A percentile compares a stretch with the other conserved stretches of the same genome.
Conservation (phyloP, 2,888 invertebrate genomes). For the Apamea sordens region DNA sequence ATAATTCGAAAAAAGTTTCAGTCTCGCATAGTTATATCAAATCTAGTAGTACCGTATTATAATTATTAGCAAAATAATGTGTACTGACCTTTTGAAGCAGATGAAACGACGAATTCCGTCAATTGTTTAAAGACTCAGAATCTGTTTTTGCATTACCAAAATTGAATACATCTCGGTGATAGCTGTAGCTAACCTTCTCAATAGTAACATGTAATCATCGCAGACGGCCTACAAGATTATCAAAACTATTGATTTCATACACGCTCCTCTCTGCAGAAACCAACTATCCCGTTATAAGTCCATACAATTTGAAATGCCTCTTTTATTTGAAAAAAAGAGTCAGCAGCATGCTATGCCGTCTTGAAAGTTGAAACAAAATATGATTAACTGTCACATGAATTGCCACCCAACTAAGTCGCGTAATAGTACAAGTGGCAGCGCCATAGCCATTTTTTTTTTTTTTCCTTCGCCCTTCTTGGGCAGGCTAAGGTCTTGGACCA, state of each 20-base stretch:
- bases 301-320: neutral
- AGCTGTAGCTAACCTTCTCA: conserved; percentile 2
- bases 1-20: neutral
- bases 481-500: no score
- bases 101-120: conserved; percentile 40
- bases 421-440: conserved; percentile 27
- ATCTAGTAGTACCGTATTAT: neutral
- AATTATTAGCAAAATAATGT: neutral
- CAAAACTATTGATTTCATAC: conserved; percentile 41
- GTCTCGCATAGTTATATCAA: neutral
- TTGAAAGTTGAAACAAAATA: conserved; percentile 35
- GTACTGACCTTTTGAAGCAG: conserved; percentile 54
- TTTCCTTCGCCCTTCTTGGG: no score
- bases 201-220: neutral
- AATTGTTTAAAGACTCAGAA: conserved; percentile 17
- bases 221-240: neutral
- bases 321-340: neutral
- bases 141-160: conserved; percentile 11
- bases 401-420: conserved; percentile 13
- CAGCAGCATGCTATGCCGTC: neutral
- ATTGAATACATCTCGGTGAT: conserved; percentile 11
- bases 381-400: neutral
- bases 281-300: neutral
- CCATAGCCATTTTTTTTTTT: no score
- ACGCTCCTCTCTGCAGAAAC: conserved; percentile 7